These are phyloP conservation scores for Crypturellus undulatus DNA, from an alignment of 2,113 vertebrate genomes.

Conservation along the genomic window DNA sequence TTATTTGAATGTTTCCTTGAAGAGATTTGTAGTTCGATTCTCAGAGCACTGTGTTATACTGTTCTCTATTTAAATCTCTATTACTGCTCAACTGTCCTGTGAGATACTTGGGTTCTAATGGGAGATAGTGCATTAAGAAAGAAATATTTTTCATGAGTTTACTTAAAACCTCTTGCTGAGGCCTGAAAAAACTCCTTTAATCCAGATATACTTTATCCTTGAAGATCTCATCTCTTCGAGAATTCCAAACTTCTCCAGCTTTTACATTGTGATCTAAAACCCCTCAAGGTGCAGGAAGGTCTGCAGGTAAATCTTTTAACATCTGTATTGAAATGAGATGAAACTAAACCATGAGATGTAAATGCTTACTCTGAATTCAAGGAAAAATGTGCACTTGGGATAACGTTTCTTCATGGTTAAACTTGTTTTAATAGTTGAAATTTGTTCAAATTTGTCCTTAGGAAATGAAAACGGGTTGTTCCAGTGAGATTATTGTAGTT, in stretches of 20 bases:
- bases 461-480: not conserved
- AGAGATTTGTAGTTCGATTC: not conserved
- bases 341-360: not conserved
- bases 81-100: not conserved
- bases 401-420: not conserved
- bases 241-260: not conserved
- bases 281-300: not conserved
- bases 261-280: not conserved
- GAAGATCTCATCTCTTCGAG: not conserved
- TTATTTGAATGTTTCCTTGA: not conserved
- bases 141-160: not conserved
- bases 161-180: not conserved
- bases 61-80: not conserved
- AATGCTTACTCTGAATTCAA: not conserved
- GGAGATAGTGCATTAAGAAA: not conserved
- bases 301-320: not conserved
- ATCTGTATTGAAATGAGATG: not conserved
- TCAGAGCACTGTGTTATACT: not conserved
- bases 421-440: not conserved
- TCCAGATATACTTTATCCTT: not conserved
- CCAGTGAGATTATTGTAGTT: not conserved
- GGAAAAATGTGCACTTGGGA: not conserved
- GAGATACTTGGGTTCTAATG: not conserved
- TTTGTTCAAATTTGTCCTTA: not conserved
- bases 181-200: not conserved